Evolutionary conservation across 2,888 invertebrate species (phyloP), one percentile per base, ranked within the genome.

Genomic region (Synanthedon andrenaeformis): DNA sequence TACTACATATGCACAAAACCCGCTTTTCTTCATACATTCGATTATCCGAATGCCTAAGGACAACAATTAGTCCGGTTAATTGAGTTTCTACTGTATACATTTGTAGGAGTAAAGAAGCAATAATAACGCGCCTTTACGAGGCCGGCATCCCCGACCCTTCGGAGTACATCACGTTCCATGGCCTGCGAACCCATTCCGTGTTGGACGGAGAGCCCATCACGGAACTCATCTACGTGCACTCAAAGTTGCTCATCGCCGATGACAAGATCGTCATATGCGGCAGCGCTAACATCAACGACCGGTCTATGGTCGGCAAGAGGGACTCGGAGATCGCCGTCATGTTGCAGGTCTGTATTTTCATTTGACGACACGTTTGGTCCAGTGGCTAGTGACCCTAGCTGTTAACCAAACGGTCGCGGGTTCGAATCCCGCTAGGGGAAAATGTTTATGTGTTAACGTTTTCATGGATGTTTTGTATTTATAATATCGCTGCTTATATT

Each of bases 261-360:
- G 99, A 99, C 76, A 91, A 92, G 62, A 89, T 91, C 3, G 92
- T 96, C 0, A 97, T 99, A 59, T 98, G 98, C 67, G 99, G 99
- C 14, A 98, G 98, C 4, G 98, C 99, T 0, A 99, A 99, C 72
- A 97, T 99, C 64, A 99, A 99, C 72, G 99, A 99, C 75, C 88
- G 99, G 53, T 98, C 97, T 54, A 91, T 99, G 91, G 89, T 97
- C 53, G 99, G 99, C 1, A 95, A 93, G 57, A 89, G 99, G 60
- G 99, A 99, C 72, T 98, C 98, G 0, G 99, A 99, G 83, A 93
- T 96, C 5, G 97, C 96, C 3, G 93, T 97, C 13, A 84, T 97
- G 49, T 90, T 97, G 53, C 94, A 96, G 91, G 97, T 91, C 70
- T 67, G 62, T 57, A 42, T 14, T 3, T 11, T 11, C 10, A 50